phyloP scores from a whole-genome alignment of 2,113 vertebrate species.

The Calypte anna region DNA sequence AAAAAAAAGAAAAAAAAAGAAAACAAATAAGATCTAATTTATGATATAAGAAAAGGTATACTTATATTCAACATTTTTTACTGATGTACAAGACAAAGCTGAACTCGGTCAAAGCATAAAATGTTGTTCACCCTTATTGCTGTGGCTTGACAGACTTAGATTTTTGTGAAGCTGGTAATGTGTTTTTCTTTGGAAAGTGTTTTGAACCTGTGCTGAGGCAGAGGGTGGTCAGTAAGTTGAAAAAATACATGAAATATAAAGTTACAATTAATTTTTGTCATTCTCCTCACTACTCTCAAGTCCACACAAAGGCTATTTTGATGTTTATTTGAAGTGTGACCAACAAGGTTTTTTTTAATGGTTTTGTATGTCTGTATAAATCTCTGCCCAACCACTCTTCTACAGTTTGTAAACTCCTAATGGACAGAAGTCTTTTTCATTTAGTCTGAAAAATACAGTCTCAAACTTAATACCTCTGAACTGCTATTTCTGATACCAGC shows the following conservation, averaged over 20 bases:
- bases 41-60: neutral
- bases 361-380: neutral
- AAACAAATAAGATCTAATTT: neutral
- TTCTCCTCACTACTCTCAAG: neutral
- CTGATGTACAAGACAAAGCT: neutral
- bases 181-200: neutral
- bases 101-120: neutral
- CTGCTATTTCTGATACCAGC: neutral
- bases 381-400: neutral
- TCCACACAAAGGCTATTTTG: neutral
- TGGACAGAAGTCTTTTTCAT: neutral
- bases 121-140: neutral
- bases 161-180: neutral
- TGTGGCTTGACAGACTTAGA: neutral
- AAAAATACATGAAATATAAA: neutral
- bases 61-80: neutral
- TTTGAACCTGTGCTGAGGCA: neutral
- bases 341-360: neutral
- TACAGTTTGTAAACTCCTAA: neutral
- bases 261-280: neutral
- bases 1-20: too few relatives aligned
- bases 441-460: neutral
- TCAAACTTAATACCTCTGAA: neutral
- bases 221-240: neutral
- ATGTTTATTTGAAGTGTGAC: neutral